Conservation (phyloP, 1,140 invertebrate species). For the Armadillidium nasatum region DNA sequence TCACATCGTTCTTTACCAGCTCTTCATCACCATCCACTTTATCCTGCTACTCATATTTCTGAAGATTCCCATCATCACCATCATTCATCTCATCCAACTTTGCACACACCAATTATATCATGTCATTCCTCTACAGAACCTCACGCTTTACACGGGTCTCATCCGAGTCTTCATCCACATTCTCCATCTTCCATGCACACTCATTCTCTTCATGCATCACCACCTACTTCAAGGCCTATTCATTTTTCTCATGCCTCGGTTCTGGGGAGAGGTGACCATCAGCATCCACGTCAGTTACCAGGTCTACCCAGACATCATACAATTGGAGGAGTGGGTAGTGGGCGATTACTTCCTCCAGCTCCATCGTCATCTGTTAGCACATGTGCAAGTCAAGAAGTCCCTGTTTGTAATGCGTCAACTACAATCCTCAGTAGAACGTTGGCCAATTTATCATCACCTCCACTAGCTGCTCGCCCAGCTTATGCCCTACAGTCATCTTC, state of each 20-base stretch:
- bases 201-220: constrained; percentile 40
- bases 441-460: constrained; percentile 3
- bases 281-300: constrained; percentile 39
- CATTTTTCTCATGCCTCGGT: constrained; percentile 42
- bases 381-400: constrained; percentile 8
- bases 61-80: constrained; percentile 22
- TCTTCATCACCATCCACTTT: constrained; percentile 34
- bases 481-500: constrained; percentile 38
- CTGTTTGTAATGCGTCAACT: not conserved
- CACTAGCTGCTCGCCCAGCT: constrained; percentile 39
- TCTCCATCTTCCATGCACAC: constrained; percentile 30
- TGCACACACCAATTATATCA: constrained; percentile 25
- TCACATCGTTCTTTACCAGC: constrained; percentile 41
- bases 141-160: constrained; percentile 33
- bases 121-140: constrained; percentile 23
- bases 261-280: constrained; percentile 30
- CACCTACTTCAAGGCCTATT: constrained; percentile 36
- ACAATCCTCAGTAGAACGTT: not conserved
- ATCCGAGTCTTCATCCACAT: constrained; percentile 32
- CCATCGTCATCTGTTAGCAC: constrained; percentile 19
- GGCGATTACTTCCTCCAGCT: constrained; percentile 39
- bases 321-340: constrained; percentile 41
- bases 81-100: constrained; percentile 35
- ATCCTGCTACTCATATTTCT: constrained; percentile 25
- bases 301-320: constrained; percentile 43